Evolutionary conservation across 2,113 vertebrate genomes (phyloP).

Genomic region (Microtus ochrogaster): DNA sequence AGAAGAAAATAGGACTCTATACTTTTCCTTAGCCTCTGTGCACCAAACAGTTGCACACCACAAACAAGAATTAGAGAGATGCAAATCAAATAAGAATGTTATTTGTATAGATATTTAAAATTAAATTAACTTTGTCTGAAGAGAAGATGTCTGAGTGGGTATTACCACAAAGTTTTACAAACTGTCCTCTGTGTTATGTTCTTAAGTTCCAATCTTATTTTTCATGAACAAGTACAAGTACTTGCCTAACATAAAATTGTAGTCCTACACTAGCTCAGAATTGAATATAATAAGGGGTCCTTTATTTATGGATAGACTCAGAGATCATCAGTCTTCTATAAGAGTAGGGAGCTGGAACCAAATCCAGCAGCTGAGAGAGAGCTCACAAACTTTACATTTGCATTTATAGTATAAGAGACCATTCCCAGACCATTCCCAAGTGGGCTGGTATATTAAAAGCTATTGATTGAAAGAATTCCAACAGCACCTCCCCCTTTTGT

Average conservation of each 20-base stretch:
- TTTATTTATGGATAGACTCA: no score
- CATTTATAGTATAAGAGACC: no score
- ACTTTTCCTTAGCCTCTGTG: background rate
- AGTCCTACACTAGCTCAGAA: no score
- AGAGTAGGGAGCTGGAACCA: no score
- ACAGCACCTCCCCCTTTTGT: no score
- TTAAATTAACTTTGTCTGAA: background rate
- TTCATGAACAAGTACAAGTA: background rate
- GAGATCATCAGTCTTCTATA: no score
- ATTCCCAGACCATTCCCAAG: no score
- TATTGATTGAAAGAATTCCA: no score
- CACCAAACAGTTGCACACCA: background rate
- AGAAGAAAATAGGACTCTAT: background rate
- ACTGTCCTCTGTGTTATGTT: background rate
- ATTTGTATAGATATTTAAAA: background rate
- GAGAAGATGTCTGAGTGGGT: background rate
- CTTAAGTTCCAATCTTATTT: background rate
- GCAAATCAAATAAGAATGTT: background rate
- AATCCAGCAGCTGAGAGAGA: no score
- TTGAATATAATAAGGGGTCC: no score
- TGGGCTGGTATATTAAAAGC: no score
- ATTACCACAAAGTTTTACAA: background rate
- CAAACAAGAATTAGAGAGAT: background rate
- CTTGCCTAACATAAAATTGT: background rate
- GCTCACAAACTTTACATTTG: no score